Conservation (phyloP, 2,888 invertebrate genomes). For the Carcina quercana region DNA sequence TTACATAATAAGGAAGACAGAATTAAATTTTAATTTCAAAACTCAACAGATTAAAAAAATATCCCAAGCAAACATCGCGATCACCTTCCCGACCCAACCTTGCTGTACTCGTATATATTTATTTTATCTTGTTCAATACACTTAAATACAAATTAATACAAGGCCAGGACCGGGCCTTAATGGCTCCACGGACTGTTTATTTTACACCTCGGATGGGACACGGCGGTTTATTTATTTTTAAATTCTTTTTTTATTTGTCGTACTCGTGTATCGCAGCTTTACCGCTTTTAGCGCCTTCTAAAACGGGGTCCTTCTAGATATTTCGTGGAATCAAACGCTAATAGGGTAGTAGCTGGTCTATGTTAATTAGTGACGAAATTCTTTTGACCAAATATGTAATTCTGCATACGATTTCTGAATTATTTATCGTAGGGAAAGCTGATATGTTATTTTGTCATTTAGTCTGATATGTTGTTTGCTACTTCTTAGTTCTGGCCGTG, state of each 20-base stretch:
- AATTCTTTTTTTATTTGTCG: conserved; percentile 46
- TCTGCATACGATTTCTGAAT: too few species aligned
- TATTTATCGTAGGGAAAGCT: too few species aligned
- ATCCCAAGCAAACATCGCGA: too few species aligned
- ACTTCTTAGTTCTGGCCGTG: too few species aligned
- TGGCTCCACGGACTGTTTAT: conserved; percentile 66
- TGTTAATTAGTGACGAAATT: too few species aligned
- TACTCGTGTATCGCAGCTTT: conserved; percentile 36
- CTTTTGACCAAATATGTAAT: too few species aligned
- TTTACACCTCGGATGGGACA: conserved; percentile 69
- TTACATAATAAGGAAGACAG: too few species aligned
- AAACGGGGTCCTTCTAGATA: conserved; percentile 29
- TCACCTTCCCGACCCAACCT: conserved; percentile 32
- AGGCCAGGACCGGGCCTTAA: conserved; percentile 63
- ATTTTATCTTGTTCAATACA: conserved; percentile 73
- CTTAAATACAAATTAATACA: conserved; percentile 76
- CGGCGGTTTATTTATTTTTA: conserved; percentile 46
- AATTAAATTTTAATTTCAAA: too few species aligned
- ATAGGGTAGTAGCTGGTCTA: too few species aligned
- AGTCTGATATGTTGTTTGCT: too few species aligned
- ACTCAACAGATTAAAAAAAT: neutral
- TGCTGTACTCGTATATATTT: conserved; percentile 62
- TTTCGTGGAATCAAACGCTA: conserved; percentile 32
- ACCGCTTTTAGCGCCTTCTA: conserved; percentile 60
- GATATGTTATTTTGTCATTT: too few species aligned